Conservation (phyloP, 2,888 invertebrate genomes). For the Callimorpha dominula region DNA sequence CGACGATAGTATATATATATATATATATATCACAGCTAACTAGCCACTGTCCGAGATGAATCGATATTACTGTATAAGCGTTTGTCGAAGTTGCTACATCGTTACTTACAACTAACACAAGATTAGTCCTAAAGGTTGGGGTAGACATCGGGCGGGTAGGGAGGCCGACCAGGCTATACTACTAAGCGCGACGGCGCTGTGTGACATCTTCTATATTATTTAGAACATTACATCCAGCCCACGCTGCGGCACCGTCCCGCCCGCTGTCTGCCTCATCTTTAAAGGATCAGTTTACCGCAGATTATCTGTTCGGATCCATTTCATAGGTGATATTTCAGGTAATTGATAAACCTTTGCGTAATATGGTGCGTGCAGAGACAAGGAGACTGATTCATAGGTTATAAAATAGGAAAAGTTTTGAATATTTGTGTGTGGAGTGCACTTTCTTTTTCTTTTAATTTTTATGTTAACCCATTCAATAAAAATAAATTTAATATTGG, state of each 20-base stretch:
- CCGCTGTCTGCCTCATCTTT: too few species aligned
- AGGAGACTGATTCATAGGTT: too few species aligned
- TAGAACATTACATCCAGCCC: too few species aligned
- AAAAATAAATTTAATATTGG: not conserved
- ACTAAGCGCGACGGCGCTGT: too few species aligned
- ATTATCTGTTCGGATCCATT: not conserved
- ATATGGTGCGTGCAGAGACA: not conserved
- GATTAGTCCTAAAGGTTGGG: too few species aligned
- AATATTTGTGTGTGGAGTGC: too few species aligned
- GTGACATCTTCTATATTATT: too few species aligned
- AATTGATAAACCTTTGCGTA: not conserved
- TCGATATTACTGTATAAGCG: conserved; percentile 21
- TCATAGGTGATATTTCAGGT: not conserved
- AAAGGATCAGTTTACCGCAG: not conserved
- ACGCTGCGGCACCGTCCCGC: too few species aligned
- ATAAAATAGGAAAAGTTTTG: too few species aligned
- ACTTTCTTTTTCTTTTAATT: too few species aligned
- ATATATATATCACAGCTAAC: conserved; percentile 33
- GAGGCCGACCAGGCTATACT: too few species aligned
- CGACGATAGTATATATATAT: conserved; percentile 32
- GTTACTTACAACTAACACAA: not conserved
- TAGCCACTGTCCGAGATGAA: conserved; percentile 31
- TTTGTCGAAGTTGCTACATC: conserved; percentile 34
- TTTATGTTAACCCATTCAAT: not conserved
- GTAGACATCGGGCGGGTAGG: too few species aligned